Percentiles rank a stretch among this genome's conserved stretches.
Conservation (phyloP, 2,888 invertebrate genomes). For the Plemyria rubiginata region DNA sequence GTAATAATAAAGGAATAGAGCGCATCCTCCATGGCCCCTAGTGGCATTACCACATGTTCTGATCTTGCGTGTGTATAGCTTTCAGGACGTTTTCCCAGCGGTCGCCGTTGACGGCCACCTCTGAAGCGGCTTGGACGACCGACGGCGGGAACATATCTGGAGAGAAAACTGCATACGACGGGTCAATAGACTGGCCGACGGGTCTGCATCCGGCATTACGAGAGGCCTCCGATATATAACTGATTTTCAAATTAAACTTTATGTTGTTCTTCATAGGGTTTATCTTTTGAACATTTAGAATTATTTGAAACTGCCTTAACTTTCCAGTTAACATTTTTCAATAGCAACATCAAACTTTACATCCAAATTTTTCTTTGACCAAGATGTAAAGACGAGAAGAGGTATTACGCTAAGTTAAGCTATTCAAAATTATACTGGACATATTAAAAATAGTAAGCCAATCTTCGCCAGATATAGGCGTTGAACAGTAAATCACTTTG, state of each 20-base stretch:
- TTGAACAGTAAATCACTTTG: too few species aligned
- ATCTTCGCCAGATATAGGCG: too few species aligned
- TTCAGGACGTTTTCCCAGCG: conserved; percentile 88
- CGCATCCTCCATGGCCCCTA: conserved; percentile 68
- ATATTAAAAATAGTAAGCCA: too few species aligned
- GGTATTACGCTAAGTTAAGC: too few species aligned
- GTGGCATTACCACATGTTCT: conserved; percentile 84
- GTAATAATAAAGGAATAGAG: conserved; percentile 68
- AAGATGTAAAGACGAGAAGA: too few species aligned
- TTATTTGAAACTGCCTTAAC: not conserved
- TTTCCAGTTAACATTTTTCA: too few species aligned
- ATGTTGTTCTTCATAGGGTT: not conserved
- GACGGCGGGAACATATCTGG: conserved; percentile 78
- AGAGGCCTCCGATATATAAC: conserved; percentile 32
- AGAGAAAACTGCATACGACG: conserved; percentile 84
- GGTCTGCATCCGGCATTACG: conserved; percentile 15
- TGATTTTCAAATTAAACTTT: not conserved
- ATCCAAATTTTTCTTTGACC: too few species aligned
- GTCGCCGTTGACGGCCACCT: conserved; percentile 87
- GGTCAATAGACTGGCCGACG: conserved; percentile 73
- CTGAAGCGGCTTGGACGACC: conserved; percentile 82
- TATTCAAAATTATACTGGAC: too few species aligned
- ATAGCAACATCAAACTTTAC: too few species aligned
- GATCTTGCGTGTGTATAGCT: conserved; percentile 82
- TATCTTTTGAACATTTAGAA: not conserved